Evolutionary conservation across 2,797 vertebrate genomes (phyloP), one percentile per base, ranked within the genome.

Genomic region (Poecilia gillii): DNA sequence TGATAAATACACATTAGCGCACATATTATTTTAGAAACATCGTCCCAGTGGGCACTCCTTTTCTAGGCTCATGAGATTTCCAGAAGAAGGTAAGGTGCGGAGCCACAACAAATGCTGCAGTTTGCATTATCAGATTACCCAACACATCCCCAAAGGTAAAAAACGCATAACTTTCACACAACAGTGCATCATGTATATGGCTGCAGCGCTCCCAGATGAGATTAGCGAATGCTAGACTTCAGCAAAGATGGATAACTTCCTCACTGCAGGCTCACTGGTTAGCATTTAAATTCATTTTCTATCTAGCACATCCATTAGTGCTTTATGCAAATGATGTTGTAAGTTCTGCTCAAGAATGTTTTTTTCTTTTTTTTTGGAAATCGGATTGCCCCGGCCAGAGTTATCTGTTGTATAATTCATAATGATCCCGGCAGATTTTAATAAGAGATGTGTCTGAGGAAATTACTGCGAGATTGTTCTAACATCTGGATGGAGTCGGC

Each of bases 351-450:
- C 76, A 89, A 83, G 82, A 72, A 84, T 74, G 45, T 85, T 84
- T 85, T 80, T 16, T 16, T 68, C 5, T 23, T 23, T 66, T 20
- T 39, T 66, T 66, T 66, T 76, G 73, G 86, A 80, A 85, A 87
- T 87, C 75, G 72, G 82, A 89, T 59, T 81, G 80, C 77, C 78
- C 79, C 6, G 74, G 81, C 76, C 76, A 62, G 76, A 79, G 70
- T 85, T 79, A 83, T 85, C 75, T 75, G 73, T 82, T 88, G 76
- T 86, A 79, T 91, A 84, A 91, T 89, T 90, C 82, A 89, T 84
- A 79, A 90, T 72, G 73, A 89, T 91, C 72, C 78, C 78, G 39
- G 77, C 78, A 78, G 86, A 74, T 83, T 87, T 84, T 84, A 84
- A 89, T 89, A 86, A 88, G 84, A 81, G 77, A 90, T 57, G 75